Base-by-base conservation (phyloP, 2,888 invertebrate genomes). In the Hyposoter dolosus region DNA sequence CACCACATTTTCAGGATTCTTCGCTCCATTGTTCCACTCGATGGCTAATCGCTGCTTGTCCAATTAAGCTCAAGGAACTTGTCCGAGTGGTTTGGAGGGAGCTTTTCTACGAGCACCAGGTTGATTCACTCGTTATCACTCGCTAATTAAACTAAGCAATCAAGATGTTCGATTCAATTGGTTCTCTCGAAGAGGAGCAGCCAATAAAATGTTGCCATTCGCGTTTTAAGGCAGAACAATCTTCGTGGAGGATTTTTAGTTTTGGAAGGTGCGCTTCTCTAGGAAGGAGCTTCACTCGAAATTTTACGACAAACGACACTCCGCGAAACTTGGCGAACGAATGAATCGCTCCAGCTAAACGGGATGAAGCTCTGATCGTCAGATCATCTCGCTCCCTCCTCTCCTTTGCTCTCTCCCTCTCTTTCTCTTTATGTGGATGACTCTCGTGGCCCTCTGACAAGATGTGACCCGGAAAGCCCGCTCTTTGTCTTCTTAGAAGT, bases 1-100 rank as follows among this genome's bases (percentile, higher is more conserved):
- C 94, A 94, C 94, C 92, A 94, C 94, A 94, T 94, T 92, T 93
- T 94, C 90, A 93, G 88, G 81, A 93, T 93, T 89, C 91, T 93
- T 90, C 91, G 91, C 90, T 93, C 93, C 93, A 93, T 93, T 84
- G 82, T 88, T 89, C 15, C 75, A 63, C 47, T 28, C 40, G 53
- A 28, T 23, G 5, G 5, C 7, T 5, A 15, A 60, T 60, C 17
- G 9, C 43, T 17, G 9, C 28, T 15, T 23, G 40, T 17, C 56
- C 32, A 12, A 53, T 40, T 23, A 5, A 6, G 56, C 50, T 47
- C 17, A 60, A n/a, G 10, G 19, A 40, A 53, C 3, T 28, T 12
- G 7, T n/a, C 19, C 1, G 10, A 10, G 28, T 71, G 15, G 35
- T 0, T n/a, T 45, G n/a, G 28, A 17, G 17, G 9, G 28, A 47